Conservation (phyloP, 2,888 invertebrate species). For the Loripinus fragilis region DNA sequence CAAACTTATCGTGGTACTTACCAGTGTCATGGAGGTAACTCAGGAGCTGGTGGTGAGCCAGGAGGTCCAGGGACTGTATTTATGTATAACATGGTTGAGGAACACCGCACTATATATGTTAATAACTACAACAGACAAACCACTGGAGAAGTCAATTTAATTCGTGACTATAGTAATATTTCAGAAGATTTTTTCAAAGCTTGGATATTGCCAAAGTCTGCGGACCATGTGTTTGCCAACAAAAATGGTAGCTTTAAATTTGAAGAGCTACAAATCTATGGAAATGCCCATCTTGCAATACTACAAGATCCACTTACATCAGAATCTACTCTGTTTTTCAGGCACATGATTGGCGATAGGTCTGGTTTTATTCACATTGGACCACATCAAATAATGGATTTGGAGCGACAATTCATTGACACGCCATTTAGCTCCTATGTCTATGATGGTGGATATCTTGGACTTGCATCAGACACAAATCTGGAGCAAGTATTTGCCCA, state of each 20-base stretch:
- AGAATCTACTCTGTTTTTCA: conserved; percentile 65
- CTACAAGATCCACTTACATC: conserved; percentile 62
- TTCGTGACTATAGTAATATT: conserved; percentile 65
- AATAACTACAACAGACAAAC: conserved; percentile 65
- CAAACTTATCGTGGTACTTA: conserved; percentile 71
- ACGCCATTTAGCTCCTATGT: conserved; percentile 74
- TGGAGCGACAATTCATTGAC: conserved; percentile 67
- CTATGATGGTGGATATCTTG: conserved; percentile 71
- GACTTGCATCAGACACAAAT: conserved; percentile 72
- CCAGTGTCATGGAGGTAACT: conserved; percentile 68
- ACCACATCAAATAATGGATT: conserved; percentile 71
- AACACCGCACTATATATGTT: conserved; percentile 71
- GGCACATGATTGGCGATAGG: conserved; percentile 76
- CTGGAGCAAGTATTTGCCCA: conserved; percentile 71
- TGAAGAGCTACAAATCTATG: conserved; percentile 73
- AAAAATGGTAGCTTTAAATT: conserved; percentile 65
- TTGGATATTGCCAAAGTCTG: conserved; percentile 71
- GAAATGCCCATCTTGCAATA: conserved; percentile 75
- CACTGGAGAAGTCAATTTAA: conserved; percentile 24
- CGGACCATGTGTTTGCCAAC: conserved; percentile 64
- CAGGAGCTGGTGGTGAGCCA: conserved; percentile 56
- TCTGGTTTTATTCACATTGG: conserved; percentile 73
- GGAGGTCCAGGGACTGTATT: conserved; percentile 76
- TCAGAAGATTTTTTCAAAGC: conserved; percentile 72
- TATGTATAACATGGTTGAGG: conserved; percentile 67